A percentile compares a stretch with the other conserved stretches of the same genome.
Evolutionary conservation across 1,140 invertebrate species (phyloP).

Genomic region (Cotesia typhae): DNA sequence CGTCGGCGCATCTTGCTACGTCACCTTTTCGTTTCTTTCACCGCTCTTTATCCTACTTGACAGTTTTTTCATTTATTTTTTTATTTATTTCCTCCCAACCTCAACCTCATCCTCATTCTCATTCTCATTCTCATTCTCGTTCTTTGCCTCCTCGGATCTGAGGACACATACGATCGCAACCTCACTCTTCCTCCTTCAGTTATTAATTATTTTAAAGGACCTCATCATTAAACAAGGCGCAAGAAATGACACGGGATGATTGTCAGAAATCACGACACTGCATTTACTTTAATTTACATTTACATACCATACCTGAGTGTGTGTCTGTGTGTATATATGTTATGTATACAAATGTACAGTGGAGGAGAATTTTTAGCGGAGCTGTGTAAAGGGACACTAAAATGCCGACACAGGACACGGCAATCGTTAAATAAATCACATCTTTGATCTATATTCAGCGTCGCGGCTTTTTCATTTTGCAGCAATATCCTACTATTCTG

Average conservation of each 20-base stretch:
- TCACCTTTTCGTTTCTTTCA: slow-evolving; percentile 17
- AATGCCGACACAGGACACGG: slow-evolving; percentile 26
- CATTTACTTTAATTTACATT: no score
- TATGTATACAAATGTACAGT: slow-evolving; percentile 6
- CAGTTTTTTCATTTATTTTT: slow-evolving; percentile 5
- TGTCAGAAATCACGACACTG: no score
- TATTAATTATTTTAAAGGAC: no score
- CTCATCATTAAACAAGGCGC: not conserved
- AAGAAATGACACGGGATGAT: not conserved
- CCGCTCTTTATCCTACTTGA: slow-evolving; percentile 25
- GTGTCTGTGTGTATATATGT: slow-evolving; percentile 4
- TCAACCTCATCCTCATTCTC: no score
- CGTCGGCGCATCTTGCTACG: slow-evolving; percentile 14
- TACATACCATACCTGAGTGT: not conserved
- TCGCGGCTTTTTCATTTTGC: slow-evolving; percentile 16
- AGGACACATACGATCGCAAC: no score
- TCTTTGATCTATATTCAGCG: slow-evolving; percentile 62
- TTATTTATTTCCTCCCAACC: slow-evolving; percentile 34
- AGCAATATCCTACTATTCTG: slow-evolving; percentile 10
- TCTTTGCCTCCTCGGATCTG: no score
- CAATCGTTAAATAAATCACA: slow-evolving; percentile 60
- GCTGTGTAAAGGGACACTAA: slow-evolving; percentile 25
- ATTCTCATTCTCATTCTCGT: no score
- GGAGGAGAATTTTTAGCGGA: slow-evolving; percentile 5
- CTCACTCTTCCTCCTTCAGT: no score